Conservation (phyloP, 2,113 vertebrate genomes). For the Potamarius usumacintae region DNA sequence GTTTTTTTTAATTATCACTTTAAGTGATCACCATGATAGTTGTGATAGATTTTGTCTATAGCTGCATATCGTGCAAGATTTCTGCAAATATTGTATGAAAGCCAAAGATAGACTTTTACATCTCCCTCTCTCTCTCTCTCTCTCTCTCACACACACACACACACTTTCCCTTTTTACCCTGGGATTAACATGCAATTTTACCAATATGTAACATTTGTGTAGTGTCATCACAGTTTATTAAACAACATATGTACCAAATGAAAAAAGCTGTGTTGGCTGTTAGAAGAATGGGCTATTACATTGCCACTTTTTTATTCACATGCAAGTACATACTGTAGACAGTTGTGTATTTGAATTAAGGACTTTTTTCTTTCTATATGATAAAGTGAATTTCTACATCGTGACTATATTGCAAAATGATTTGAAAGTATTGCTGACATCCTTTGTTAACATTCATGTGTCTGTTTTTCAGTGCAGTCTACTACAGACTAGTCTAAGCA, state of each 20-base stretch:
- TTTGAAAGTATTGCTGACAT: neutral
- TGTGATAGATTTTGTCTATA: neutral
- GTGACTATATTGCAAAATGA: neutral
- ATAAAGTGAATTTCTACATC: neutral
- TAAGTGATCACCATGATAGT: neutral
- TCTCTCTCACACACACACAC: no score
- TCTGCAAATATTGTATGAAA: neutral
- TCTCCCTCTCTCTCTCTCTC: no score
- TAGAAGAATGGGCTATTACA: neutral
- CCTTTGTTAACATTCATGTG: neutral
- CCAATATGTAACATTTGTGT: neutral
- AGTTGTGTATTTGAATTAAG: neutral
- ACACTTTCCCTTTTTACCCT: neutral
- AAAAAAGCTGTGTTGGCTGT: neutral
- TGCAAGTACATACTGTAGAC: neutral
- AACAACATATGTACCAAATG: neutral
- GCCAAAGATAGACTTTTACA: neutral
- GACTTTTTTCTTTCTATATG: neutral
- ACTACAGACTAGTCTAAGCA: neutral
- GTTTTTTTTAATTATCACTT: no score
- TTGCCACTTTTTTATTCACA: neutral
- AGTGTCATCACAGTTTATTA: neutral
- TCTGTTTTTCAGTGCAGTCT: conserved; percentile 30
- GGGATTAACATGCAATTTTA: neutral
- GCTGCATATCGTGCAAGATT: neutral